Percentiles rank a stretch among this genome's conserved stretches.
phyloP scores from a whole-genome alignment of 1,140 invertebrate species.

The Temnothorax curvispinosus region DNA sequence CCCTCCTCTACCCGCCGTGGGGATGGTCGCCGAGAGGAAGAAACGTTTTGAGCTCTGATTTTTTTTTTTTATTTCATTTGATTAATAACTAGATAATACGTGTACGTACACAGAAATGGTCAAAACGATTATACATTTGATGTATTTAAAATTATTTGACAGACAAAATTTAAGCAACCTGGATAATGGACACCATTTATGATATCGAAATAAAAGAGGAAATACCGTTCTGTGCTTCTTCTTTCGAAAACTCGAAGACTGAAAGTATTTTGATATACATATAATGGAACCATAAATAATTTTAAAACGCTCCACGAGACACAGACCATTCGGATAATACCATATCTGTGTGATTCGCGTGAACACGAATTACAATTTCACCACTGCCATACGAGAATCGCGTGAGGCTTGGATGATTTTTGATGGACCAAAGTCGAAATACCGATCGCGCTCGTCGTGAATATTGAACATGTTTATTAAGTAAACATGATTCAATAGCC shows the following conservation, averaged over 20 bases:
- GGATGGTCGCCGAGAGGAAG: slow-evolving; percentile 90
- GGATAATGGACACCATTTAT: not conserved
- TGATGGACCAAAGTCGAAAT: slow-evolving; percentile 34
- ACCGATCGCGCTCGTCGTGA: slow-evolving; percentile 56
- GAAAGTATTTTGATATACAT: slow-evolving; percentile 35
- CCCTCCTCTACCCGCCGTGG: slow-evolving; percentile 86
- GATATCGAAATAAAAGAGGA: not conserved
- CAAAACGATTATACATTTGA: not conserved
- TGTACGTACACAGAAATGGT: not conserved
- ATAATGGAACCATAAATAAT: slow-evolving; percentile 12
- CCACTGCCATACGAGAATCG: slow-evolving; percentile 57
- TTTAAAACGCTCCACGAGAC: slow-evolving; percentile 3
- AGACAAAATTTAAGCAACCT: not conserved
- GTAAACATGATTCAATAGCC: slow-evolving; percentile 79
- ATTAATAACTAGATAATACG: not conserved
- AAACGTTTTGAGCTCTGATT: slow-evolving; percentile 88
- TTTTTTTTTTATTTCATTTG: not conserved
- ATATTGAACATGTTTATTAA: slow-evolving; percentile 78
- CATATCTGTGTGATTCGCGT: not conserved
- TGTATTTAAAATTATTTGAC: not conserved
- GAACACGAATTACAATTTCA: not conserved
- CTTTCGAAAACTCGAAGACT: slow-evolving; percentile 1
- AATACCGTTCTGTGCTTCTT: not conserved
- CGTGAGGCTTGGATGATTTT: slow-evolving; percentile 36
- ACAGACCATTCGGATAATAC: not conserved